phyloP scores from a whole-genome alignment of 1,140 invertebrate species.

The Ceratina calcarata region DNA sequence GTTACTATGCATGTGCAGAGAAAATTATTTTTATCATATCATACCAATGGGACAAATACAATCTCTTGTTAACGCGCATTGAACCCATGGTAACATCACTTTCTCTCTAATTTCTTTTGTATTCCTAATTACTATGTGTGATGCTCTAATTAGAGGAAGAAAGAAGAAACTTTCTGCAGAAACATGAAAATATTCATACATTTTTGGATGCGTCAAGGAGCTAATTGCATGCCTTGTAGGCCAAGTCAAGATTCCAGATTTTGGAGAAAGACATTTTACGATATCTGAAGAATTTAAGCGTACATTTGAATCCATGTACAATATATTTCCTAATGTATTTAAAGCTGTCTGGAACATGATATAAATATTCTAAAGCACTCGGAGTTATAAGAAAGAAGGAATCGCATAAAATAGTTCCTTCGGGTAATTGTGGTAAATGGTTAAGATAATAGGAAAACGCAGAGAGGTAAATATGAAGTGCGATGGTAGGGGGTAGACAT shows the following conservation, averaged over 20 bases:
- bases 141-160: conserved; percentile 89
- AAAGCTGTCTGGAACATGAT: conserved; percentile 73
- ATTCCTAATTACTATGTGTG: conserved; percentile 87
- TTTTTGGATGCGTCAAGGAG: conserved; percentile 95
- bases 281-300: conserved; percentile 75
- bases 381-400: no score
- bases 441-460: no score
- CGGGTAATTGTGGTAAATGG: no score
- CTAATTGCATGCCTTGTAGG: conserved; percentile 91
- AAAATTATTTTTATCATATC: conserved; percentile 21
- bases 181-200: conserved; percentile 94
- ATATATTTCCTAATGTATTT: conserved; percentile 75
- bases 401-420: no score
- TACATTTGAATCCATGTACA: conserved; percentile 77
- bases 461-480: no score
- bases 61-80: conserved; percentile 92
- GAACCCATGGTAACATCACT: conserved; percentile 95
- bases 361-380: no score
- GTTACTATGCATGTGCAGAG: background rate
- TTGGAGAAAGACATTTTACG: conserved; percentile 73
- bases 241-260: conserved; percentile 88
- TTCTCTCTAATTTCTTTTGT: conserved; percentile 84
- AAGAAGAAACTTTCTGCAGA: conserved; percentile 90
- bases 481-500: no score
- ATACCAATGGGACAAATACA: conserved; percentile 94